Conservation (phyloP, 2,797 vertebrate species). For the Momotus momota region DNA sequence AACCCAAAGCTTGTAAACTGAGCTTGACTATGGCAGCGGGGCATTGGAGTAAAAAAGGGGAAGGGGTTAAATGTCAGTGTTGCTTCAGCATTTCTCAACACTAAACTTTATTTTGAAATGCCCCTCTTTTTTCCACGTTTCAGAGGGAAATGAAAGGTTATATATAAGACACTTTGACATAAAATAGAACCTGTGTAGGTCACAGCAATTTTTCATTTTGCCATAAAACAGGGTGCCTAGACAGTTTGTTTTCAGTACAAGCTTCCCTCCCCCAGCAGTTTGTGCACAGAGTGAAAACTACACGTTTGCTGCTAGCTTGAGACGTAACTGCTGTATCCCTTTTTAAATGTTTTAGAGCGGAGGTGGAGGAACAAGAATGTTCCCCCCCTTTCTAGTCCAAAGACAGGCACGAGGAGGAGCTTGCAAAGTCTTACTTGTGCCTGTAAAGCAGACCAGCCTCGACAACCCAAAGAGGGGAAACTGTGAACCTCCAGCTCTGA, state of each 20-base stretch:
- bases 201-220: constrained; percentile 17
- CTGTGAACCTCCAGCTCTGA: background rate
- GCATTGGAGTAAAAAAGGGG: background rate
- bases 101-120: background rate
- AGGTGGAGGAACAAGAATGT: background rate
- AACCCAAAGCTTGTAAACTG: background rate
- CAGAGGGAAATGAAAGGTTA: constrained; percentile 2
- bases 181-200: constrained; percentile 20
- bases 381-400: background rate
- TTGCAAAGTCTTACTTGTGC: background rate
- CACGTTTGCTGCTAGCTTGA: background rate
- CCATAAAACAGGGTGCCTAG: background rate
- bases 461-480: fast-evolving
- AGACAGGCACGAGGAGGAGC: background rate
- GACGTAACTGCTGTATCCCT: background rate
- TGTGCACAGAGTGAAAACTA: background rate
- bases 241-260: background rate
- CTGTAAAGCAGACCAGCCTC: background rate
- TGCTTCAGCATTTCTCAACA: background rate
- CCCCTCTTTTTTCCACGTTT: background rate
- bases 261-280: background rate
- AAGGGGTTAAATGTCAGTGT: background rate
- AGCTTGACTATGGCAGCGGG: background rate
- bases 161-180: background rate
- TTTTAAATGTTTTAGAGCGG: background rate